Evolutionary conservation across 2,888 invertebrate genomes (phyloP).

Genomic region (Sesamia inferens): DNA sequence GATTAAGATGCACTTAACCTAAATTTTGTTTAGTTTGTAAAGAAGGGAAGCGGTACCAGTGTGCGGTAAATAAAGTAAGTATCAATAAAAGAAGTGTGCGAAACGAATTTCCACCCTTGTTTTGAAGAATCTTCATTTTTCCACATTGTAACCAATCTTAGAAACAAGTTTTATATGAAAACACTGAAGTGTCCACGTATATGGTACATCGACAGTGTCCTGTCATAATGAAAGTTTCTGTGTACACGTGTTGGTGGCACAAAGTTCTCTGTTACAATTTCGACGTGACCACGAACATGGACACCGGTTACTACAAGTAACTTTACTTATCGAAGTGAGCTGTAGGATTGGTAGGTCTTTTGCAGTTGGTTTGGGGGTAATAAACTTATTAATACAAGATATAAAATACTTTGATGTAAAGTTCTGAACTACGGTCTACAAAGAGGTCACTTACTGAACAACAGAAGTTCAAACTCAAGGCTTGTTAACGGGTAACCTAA

Average conservation of each 20-base stretch:
- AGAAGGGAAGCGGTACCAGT: not conserved
- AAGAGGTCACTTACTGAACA: too few species aligned
- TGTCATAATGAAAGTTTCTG: slow-evolving; percentile 52
- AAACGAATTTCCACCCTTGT: slow-evolving; percentile 8
- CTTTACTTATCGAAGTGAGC: slow-evolving; percentile 39
- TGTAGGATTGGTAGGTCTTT: slow-evolving; percentile 13
- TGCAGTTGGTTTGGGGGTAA: slow-evolving; percentile 14
- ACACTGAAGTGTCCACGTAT: slow-evolving; percentile 32
- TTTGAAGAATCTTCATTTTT: slow-evolving; percentile 3
- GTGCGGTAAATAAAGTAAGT: slow-evolving; percentile 2
- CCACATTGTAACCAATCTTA: slow-evolving; percentile 36
- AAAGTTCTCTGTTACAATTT: slow-evolving; percentile 52
- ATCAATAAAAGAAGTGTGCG: not conserved
- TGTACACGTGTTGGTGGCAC: slow-evolving; percentile 51
- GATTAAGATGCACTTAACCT: too few species aligned
- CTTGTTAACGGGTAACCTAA: too few species aligned
- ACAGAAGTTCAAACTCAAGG: too few species aligned
- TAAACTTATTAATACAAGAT: slow-evolving; percentile 7
- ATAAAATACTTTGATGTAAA: not conserved
- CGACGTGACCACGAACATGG: slow-evolving; percentile 59
- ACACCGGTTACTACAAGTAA: slow-evolving; percentile 34
- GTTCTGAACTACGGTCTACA: too few species aligned
- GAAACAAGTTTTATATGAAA: slow-evolving; percentile 32
- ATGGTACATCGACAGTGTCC: slow-evolving; percentile 32
- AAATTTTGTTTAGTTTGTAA: too few species aligned